Percentiles rank a stretch among this genome's conserved stretches.
phyloP scores from a whole-genome alignment of 2,888 invertebrate species.

The Apamea anceps region DNA sequence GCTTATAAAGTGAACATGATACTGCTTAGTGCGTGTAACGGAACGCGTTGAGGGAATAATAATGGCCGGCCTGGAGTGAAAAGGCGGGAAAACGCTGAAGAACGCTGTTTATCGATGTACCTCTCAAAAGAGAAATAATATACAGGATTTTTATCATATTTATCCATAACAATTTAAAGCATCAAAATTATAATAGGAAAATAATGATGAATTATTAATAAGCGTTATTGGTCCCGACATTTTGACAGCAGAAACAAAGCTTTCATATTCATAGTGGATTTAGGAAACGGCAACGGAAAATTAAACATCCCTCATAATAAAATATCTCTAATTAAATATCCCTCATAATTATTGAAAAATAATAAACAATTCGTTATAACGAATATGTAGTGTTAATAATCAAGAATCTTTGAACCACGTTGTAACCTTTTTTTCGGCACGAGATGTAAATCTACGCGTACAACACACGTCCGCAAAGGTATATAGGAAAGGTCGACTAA shows the following conservation, averaged over 20 bases:
- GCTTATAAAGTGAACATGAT: slow-evolving; percentile 61
- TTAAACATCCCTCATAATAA: not conserved
- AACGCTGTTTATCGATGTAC: slow-evolving; percentile 28
- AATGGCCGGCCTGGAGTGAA: slow-evolving; percentile 53
- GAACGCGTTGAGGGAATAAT: slow-evolving; percentile 53
- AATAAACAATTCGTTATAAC: not conserved
- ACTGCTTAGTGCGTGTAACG: slow-evolving; percentile 59
- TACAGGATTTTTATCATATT: not conserved
- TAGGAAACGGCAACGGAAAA: not conserved
- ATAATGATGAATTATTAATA: slow-evolving; percentile 41
- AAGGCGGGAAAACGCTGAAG: slow-evolving; percentile 35
- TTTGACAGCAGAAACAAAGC: slow-evolving; percentile 43
- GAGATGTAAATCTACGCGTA: slow-evolving; percentile 36
- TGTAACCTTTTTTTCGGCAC: slow-evolving; percentile 9
- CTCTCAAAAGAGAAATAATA: not conserved
- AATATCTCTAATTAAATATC: not conserved
- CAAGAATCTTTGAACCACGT: not conserved
- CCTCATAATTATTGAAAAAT: not conserved
- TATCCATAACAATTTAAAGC: not conserved
- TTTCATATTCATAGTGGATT: slow-evolving; percentile 24
- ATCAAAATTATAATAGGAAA: not conserved
- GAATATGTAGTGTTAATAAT: not conserved
- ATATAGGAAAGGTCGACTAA: slow-evolving; percentile 52
- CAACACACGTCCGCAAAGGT: slow-evolving; percentile 51
- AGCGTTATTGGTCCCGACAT: slow-evolving; percentile 21